Evolutionary conservation across 2,888 invertebrate species (phyloP).

Genomic region (Hemaris fuciformis): DNA sequence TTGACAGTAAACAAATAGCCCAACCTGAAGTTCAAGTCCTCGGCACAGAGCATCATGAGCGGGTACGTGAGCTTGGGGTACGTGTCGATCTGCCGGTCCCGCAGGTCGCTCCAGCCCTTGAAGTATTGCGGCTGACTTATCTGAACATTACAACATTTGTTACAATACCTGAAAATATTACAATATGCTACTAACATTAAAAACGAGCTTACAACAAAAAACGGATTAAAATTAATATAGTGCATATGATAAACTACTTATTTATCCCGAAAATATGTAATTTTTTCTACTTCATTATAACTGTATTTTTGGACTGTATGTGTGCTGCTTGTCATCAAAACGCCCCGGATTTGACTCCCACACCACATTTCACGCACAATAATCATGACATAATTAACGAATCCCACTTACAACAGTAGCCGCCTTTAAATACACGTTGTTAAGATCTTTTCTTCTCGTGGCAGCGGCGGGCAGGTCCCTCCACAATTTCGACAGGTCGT

Average conservation of each 20-base stretch:
- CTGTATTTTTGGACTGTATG: too few relatives aligned
- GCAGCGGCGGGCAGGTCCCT: constrained; percentile 41
- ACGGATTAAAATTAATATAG: not conserved
- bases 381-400: not conserved
- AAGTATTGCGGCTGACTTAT: constrained; percentile 57
- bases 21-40: constrained; percentile 60
- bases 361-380: too few relatives aligned
- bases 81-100: constrained; percentile 59
- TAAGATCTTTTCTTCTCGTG: constrained; percentile 50
- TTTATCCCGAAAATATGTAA: too few relatives aligned
- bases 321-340: too few relatives aligned
- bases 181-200: too few relatives aligned
- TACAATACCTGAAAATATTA: too few relatives aligned
- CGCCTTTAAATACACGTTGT: constrained; percentile 47
- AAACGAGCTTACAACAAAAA: too few relatives aligned
- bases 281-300: too few relatives aligned
- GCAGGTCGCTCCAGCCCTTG: constrained; percentile 59
- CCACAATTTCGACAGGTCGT: constrained; percentile 41
- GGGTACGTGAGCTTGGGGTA: constrained; percentile 66
- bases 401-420: constrained; percentile 50
- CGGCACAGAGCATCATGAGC: constrained; percentile 55
- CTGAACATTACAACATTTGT: constrained; percentile 32
- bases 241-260: too few relatives aligned
- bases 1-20: not conserved
- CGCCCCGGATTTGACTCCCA: too few relatives aligned